Conservation (phyloP, 1,140 invertebrate genomes). For the Ceratosolen solmsi region DNA sequence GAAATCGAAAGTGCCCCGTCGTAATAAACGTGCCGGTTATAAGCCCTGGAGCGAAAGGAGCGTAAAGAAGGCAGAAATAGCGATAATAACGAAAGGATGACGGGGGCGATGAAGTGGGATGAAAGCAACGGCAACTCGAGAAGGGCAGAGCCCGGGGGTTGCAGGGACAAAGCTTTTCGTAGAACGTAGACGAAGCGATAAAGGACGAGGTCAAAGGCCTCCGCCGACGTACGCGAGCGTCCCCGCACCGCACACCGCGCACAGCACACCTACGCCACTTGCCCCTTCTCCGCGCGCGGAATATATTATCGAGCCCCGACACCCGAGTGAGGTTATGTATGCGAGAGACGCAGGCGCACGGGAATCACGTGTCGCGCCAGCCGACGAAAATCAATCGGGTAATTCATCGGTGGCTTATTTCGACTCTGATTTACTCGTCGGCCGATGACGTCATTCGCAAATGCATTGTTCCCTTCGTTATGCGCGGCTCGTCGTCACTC, state of each 20-base stretch:
- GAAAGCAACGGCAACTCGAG: too few species aligned
- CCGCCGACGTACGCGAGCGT: background rate
- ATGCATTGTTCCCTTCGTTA: too few species aligned
- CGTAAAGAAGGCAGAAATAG: background rate
- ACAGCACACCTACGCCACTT: background rate
- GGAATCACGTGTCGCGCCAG: background rate
- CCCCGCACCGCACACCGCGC: too few species aligned
- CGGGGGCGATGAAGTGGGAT: too few species aligned
- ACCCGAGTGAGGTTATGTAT: background rate
- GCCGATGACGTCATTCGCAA: background rate
- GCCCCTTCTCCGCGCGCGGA: too few species aligned
- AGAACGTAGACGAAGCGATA: slow-evolving; percentile 4
- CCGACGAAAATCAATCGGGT: background rate
- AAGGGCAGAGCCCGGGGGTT: background rate
- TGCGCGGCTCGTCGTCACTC: too few species aligned
- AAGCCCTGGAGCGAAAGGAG: background rate
- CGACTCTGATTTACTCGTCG: background rate
- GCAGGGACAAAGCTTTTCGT: background rate
- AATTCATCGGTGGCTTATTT: background rate
- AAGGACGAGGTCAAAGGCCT: slow-evolving; percentile 71
- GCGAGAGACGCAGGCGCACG: background rate
- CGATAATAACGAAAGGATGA: too few species aligned
- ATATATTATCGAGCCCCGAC: background rate
- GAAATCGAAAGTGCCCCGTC: too few species aligned
- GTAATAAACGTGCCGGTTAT: background rate